Evolutionary conservation across 2,797 vertebrate genomes (phyloP).

Genomic region (Todus mexicanus): DNA sequence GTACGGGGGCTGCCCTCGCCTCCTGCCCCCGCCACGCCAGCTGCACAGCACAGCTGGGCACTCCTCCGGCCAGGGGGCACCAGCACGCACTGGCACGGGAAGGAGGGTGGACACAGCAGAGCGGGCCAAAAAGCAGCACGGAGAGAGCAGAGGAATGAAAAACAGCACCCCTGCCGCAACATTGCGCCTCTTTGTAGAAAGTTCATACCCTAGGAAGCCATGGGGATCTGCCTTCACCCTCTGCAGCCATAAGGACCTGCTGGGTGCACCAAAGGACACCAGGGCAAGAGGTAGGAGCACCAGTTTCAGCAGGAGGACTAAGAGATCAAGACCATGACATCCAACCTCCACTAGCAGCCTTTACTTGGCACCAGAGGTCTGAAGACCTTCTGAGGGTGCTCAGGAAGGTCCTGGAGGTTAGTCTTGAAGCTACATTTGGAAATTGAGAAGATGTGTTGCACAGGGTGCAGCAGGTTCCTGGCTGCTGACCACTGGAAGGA

Average conservation of each 20-base stretch:
- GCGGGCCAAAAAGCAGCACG: background rate
- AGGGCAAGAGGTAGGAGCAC: background rate
- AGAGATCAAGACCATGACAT: background rate
- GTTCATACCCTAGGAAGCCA: background rate
- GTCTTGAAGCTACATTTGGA: background rate
- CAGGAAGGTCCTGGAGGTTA: background rate
- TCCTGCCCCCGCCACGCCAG: conserved; percentile 9
- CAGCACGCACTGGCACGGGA: background rate
- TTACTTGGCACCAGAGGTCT: background rate
- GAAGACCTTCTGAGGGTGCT: background rate
- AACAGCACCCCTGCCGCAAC: background rate
- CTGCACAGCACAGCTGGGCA: conserved; percentile 34
- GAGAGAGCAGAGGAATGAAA: background rate
- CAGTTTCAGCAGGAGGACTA: background rate
- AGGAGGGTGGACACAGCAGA: background rate
- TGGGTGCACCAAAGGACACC: background rate
- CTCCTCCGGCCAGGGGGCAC: background rate
- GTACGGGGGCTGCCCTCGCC: background rate
- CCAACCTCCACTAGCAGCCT: background rate
- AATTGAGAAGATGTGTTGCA: background rate
- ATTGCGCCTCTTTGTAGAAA: background rate
- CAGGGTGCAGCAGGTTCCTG: background rate
- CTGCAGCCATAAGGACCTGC: rapidly evolving
- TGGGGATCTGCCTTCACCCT: rapidly evolving
- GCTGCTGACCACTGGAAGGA: background rate